Evolutionary conservation across 2,888 invertebrate species (phyloP), one percentile per base, ranked within the genome.

Genomic region (Eulithis testata): DNA sequence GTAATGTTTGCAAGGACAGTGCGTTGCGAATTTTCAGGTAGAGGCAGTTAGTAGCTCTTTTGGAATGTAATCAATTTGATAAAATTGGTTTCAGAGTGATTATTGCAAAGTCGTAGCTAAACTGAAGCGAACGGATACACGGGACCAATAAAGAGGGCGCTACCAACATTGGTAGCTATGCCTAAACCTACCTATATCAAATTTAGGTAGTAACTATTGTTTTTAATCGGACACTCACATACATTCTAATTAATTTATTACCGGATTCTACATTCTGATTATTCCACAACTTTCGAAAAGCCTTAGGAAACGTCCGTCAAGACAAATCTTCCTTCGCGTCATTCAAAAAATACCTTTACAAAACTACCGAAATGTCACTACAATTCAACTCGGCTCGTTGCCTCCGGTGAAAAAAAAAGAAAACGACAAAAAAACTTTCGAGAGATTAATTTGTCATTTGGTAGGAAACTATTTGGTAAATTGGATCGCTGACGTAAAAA

Each of bases 381-480:
- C 84, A 85, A 90, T 90, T 85, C 75, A 83, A 72, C 74, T 65
- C 89, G 87, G 78, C 76, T 86, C 84, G 91, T 84, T 90, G 91
- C 83, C 75, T 85, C 78, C 49, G 78, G 83, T 73, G 70, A 77
- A 80, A 84, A 87, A 87, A 87, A 87, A 14, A 45, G n/a, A 45
- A 47, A 47, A 14, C 47, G 47, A 78, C 56, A 66, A 65, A 60
- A 70, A 74, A 86, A 88, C 88, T 90, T 89, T 90, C 85, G 73
- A 91, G 83, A 85, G 89, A 91, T 92, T 92, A 92, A 89, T 90
- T 91, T 88, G 91, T 91, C 92, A 91, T 91, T 92, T 91, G 89
- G 77, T 83, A 81, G 74, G 81, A 85, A 87, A 88, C 85, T 88
- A 89, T 74, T 81, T 83, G 82, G 78, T 74, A 76, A 77, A 78